Evolutionary conservation across 2,888 invertebrate species (phyloP).

Genomic region (Polymixis lichenea): DNA sequence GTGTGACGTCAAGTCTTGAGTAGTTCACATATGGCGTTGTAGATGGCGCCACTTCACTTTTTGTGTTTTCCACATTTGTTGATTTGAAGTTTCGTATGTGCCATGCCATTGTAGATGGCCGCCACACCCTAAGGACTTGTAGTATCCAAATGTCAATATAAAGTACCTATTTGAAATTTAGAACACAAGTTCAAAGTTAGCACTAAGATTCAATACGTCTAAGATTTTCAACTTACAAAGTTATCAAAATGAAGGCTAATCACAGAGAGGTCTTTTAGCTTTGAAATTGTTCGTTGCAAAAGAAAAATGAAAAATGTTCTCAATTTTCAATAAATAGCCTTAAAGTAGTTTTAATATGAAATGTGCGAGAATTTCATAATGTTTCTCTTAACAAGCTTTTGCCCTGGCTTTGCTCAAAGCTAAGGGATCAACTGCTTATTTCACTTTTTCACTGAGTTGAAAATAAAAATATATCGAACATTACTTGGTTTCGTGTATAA

Average conservation of each 20-base stretch:
- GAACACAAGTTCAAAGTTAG: not conserved
- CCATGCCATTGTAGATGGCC: too few relatives aligned
- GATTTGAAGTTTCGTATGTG: too few relatives aligned
- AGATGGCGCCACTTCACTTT: too few relatives aligned
- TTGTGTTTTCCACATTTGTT: too few relatives aligned
- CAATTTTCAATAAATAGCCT: slow-evolving; percentile 51
- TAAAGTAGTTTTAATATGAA: slow-evolving; percentile 35
- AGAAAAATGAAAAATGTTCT: slow-evolving; percentile 22
- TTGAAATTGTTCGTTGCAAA: slow-evolving; percentile 33
- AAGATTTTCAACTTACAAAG: slow-evolving; percentile 43
- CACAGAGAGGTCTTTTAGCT: slow-evolving; percentile 29
- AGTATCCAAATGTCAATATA: not conserved
- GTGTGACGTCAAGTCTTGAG: too few relatives aligned
- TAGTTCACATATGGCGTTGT: too few relatives aligned
- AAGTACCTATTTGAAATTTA: not conserved
- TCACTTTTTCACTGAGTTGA: slow-evolving; percentile 8
- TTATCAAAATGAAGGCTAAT: slow-evolving; percentile 43
- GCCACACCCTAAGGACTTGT: not conserved
- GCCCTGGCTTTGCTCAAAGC: slow-evolving; percentile 42
- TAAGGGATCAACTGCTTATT: slow-evolving; percentile 23
- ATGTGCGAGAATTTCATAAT: slow-evolving; percentile 53
- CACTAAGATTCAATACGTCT: slow-evolving; percentile 31
- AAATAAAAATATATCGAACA: slow-evolving; percentile 1
- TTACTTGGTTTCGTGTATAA: not conserved
- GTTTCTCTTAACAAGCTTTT: slow-evolving; percentile 44